These are phyloP conservation scores for Conus ventricosus DNA, from an alignment of 1,140 invertebrate genomes.

Conservation along the genomic window DNA sequence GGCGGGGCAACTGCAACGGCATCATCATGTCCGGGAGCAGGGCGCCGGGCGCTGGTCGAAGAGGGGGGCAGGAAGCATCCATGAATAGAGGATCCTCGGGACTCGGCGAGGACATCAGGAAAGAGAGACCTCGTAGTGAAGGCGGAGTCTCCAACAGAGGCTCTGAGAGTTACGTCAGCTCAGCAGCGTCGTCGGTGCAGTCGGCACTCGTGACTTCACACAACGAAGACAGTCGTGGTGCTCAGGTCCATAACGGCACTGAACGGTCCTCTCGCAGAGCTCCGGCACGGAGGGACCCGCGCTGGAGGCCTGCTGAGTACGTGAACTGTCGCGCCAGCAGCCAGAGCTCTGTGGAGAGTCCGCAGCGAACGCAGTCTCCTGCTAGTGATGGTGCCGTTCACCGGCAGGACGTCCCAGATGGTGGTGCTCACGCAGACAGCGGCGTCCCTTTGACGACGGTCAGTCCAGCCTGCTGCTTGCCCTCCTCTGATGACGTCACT, in stretches of 20 bases:
- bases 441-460: not conserved
- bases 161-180: conserved; percentile 16
- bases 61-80: not conserved
- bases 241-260: not conserved
- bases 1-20: conserved; percentile 27
- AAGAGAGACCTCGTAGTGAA: not conserved
- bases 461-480: not conserved
- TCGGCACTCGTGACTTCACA: not conserved
- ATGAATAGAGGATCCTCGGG: not conserved
- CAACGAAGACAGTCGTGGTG: not conserved
- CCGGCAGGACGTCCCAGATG: not conserved
- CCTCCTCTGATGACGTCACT: not conserved
- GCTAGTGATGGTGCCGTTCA: not conserved
- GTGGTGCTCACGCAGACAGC: not conserved
- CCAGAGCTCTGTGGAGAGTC: not conserved
- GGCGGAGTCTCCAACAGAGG: conserved; percentile 26
- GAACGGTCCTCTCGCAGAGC: not conserved
- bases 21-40: not conserved
- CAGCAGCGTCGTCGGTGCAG: not conserved
- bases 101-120: not conserved
- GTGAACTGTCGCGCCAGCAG: not conserved
- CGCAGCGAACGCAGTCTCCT: not conserved
- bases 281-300: conserved; percentile 26
- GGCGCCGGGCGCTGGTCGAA: not conserved
- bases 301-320: conserved; percentile 24